A percentile compares a stretch with the other conserved stretches of the same genome.
phyloP scores from a whole-genome alignment of 2,797 vertebrate species.

The Australoheros facetus region DNA sequence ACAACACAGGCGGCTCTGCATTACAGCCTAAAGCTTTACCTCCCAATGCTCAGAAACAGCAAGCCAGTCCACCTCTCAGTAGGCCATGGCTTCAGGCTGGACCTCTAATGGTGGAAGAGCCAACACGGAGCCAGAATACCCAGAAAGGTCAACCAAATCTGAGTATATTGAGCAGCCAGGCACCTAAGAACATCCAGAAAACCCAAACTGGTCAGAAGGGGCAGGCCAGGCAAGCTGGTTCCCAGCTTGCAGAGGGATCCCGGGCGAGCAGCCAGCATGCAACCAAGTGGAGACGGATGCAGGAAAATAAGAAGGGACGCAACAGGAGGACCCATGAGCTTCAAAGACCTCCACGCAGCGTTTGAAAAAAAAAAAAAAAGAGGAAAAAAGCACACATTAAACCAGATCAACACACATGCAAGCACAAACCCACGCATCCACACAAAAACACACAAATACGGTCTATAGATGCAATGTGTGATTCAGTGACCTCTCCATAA shows the following conservation, averaged over 20 bases:
- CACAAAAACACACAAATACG: constrained; percentile 53
- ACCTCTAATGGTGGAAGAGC: constrained; percentile 43
- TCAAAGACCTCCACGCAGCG: constrained; percentile 96
- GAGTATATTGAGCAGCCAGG: constrained; percentile 44
- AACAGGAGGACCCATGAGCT: constrained; percentile 99
- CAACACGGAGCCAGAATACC: constrained; percentile 43
- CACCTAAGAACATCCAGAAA: constrained; percentile 66
- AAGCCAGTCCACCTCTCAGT: constrained; percentile 62
- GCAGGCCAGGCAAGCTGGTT: constrained; percentile 82
- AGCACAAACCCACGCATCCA: constrained; percentile 70
- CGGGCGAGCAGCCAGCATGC: constrained; percentile 77
- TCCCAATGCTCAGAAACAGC: constrained; percentile 74
- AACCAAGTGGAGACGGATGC: constrained; percentile 96
- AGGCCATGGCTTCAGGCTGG: constrained; percentile 62
- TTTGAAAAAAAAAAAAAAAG: constrained; percentile 74
- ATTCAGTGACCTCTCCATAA: constrained; percentile 61
- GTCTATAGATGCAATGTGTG: constrained; percentile 50
- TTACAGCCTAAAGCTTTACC: constrained; percentile 54
- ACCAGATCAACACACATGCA: constrained; percentile 53
- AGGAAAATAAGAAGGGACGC: constrained; percentile 98
- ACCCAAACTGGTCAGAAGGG: constrained; percentile 74
- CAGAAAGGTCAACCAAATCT: constrained; percentile 56
- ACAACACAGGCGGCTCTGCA: neutral
- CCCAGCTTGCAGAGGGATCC: constrained; percentile 74
- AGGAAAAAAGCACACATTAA: constrained; percentile 29